Conservation (phyloP, 2,797 vertebrate species). For the Kryptopterus vitreolus region DNA sequence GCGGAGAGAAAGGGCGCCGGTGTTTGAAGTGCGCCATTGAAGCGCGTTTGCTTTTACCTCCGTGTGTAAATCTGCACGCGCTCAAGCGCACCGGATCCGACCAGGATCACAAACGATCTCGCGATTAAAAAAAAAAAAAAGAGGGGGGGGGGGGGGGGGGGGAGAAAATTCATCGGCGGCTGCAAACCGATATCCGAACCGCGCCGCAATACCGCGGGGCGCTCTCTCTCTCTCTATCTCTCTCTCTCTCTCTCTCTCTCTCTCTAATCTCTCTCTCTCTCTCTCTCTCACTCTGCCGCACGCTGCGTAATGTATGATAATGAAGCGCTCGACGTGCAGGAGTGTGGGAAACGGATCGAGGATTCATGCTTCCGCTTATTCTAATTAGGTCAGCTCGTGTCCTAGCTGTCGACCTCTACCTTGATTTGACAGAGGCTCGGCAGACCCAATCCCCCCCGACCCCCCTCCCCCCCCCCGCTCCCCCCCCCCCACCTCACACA, state of each 20-base stretch:
- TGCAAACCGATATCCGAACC: slow-evolving; percentile 33
- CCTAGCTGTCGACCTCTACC: slow-evolving; percentile 53
- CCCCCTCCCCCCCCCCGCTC: slow-evolving; percentile 11
- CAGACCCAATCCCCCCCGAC: too few species aligned
- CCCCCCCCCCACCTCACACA: too few species aligned
- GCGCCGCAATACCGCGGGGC: not conserved
- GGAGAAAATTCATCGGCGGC: slow-evolving; percentile 27
- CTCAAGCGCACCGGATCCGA: too few species aligned
- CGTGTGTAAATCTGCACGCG: slow-evolving; percentile 35
- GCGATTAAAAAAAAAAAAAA: slow-evolving; percentile 44
- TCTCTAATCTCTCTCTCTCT: too few species aligned
- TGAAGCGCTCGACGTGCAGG: slow-evolving; percentile 29
- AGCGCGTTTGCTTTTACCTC: slow-evolving; percentile 20
- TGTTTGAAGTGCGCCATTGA: slow-evolving; percentile 47
- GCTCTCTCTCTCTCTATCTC: too few species aligned
- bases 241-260: too few species aligned
- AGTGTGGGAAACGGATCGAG: slow-evolving; percentile 15
- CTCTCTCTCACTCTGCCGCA: too few species aligned
- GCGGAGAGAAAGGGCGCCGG: slow-evolving; percentile 41
- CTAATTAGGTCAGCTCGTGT: slow-evolving; percentile 54
- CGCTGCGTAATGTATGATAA: slow-evolving; percentile 26
- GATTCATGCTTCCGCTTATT: slow-evolving; percentile 37
- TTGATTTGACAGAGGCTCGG: slow-evolving; percentile 46
- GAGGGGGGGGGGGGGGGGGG: too few species aligned
- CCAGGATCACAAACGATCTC: too few species aligned